These are phyloP conservation scores for Arion vulgaris DNA, from an alignment of 1,140 invertebrate species.

Conservation along the genomic window DNA sequence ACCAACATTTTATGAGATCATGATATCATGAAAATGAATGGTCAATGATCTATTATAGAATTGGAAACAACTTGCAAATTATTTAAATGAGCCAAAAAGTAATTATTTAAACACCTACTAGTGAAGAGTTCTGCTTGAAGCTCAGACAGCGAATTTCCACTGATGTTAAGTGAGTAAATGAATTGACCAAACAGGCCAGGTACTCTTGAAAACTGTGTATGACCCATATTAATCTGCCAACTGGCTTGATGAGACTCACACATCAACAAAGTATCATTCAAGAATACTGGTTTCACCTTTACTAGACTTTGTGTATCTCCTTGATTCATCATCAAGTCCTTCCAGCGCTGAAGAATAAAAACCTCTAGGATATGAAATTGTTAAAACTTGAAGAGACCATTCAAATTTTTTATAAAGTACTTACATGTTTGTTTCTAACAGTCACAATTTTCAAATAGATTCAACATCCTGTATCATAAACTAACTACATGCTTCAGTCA, in stretches of 20 bases:
- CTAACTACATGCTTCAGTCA: no score
- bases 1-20: no score
- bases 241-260: constrained; percentile 52
- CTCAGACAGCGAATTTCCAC: constrained; percentile 44
- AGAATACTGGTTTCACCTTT: constrained; percentile 36
- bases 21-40: no score
- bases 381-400: no score
- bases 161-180: constrained; percentile 51
- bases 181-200: constrained; percentile 46
- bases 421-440: no score
- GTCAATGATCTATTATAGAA: no score
- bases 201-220: constrained; percentile 17
- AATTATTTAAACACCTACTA: neutral
- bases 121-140: constrained; percentile 54
- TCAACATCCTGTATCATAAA: no score
- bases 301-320: constrained; percentile 35
- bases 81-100: no score
- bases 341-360: constrained; percentile 15
- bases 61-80: no score
- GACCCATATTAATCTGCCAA: constrained; percentile 44
- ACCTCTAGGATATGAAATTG: no score
- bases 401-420: no score
- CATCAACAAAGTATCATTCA: constrained; percentile 44
- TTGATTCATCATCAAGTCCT: constrained; percentile 15
- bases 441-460: no score